Conservation (phyloP, 1,140 invertebrate species). For the Drosophila hydei region DNA sequence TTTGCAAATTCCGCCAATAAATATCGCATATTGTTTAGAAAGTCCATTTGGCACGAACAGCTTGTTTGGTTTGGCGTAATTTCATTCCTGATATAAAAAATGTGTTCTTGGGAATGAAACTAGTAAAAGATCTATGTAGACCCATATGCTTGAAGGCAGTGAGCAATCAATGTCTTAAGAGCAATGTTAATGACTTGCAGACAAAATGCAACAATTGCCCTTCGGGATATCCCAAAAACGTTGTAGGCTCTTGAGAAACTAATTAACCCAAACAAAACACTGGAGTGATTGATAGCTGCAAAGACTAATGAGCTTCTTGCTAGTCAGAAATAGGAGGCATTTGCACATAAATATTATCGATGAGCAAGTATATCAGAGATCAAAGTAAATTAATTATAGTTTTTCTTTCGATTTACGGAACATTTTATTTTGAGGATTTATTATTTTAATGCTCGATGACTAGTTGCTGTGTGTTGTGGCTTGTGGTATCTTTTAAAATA, state of each 20-base stretch:
- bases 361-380: no score
- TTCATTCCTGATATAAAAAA: background rate
- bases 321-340: background rate
- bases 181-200: constrained; percentile 65
- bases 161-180: constrained; percentile 62
- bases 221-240: constrained; percentile 15
- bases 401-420: no score
- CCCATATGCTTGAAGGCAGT: constrained; percentile 16
- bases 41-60: constrained; percentile 16
- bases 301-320: constrained; percentile 54
- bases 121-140: constrained; percentile 3
- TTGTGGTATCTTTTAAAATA: constrained; percentile 22
- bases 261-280: constrained; percentile 57
- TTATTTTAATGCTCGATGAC: background rate
- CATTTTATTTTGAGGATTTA: no score
- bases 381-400: no score
- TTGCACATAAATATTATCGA: no score
- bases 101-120: background rate
- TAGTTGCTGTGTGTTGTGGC: background rate
- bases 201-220: constrained; percentile 65
- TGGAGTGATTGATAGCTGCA: constrained; percentile 61
- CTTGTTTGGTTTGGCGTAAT: constrained; percentile 11
- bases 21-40: constrained; percentile 21
- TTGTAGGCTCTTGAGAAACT: constrained; percentile 35
- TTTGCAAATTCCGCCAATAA: background rate